Evolutionary conservation across 2,888 invertebrate genomes (phyloP).

Genomic region (Penaeus monodon): DNA sequence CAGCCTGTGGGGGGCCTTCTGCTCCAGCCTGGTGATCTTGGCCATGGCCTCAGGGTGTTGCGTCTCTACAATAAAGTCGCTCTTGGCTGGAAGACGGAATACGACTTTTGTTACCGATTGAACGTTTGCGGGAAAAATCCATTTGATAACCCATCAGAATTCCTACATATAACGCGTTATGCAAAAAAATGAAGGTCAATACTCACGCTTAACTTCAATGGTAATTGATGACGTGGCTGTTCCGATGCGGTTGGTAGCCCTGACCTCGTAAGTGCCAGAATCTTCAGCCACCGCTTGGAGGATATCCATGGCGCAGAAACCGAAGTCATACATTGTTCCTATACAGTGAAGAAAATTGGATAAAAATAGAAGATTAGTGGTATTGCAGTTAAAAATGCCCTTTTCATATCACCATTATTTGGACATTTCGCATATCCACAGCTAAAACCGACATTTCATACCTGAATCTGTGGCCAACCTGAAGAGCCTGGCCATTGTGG

Average conservation of each 20-base stretch:
- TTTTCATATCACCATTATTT: neutral
- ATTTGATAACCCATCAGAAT: neutral
- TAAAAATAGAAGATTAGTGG: neutral
- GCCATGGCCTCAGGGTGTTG: conserved; percentile 66
- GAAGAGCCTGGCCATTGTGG: conserved; percentile 90
- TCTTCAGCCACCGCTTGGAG: conserved; percentile 94
- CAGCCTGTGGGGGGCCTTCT: conserved; percentile 67
- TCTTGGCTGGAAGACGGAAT: conserved; percentile 55
- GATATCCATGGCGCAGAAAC: conserved; percentile 95
- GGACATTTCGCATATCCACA: too few relatives aligned
- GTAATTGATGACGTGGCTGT: conserved; percentile 73
- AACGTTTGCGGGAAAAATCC: neutral
- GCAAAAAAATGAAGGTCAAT: neutral
- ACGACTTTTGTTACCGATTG: too few relatives aligned
- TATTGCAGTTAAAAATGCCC: neutral
- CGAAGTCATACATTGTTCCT: conserved; percentile 96
- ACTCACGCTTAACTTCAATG: conserved; percentile 64
- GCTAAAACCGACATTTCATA: neutral
- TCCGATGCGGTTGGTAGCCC: conserved; percentile 87
- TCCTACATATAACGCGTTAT: neutral
- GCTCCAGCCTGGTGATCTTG: conserved; percentile 74
- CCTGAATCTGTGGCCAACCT: conserved; percentile 75
- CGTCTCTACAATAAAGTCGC: conserved; percentile 64
- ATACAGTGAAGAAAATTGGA: conserved; percentile 72
- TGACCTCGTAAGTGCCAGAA: conserved; percentile 90